phyloP scores from a whole-genome alignment of 2,888 invertebrate species.

The Drosophila algonquin region DNA sequence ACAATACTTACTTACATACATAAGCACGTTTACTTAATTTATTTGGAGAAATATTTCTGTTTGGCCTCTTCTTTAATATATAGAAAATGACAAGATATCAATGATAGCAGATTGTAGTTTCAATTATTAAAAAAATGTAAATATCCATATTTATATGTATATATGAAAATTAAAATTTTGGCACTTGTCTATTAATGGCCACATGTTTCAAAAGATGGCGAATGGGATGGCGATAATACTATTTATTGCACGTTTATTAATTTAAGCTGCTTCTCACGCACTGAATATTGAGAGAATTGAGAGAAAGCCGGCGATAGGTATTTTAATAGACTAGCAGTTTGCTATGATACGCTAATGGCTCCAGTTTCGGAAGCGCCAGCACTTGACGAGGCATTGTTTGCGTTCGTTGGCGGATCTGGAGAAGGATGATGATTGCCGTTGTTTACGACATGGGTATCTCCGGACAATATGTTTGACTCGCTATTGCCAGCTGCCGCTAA shows the following conservation, averaged over 20 bases:
- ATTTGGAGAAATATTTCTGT: slow-evolving; percentile 11
- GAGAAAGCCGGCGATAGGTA: slow-evolving; percentile 11
- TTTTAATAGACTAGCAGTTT: slow-evolving; percentile 12
- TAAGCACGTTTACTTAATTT: not conserved
- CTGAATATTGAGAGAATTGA: not conserved
- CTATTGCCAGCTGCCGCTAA: slow-evolving; percentile 57
- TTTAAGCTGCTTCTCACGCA: not conserved
- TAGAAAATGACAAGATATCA: not conserved
- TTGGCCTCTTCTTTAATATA: slow-evolving; percentile 10
- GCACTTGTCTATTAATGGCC: slow-evolving; percentile 64
- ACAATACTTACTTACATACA: not conserved
- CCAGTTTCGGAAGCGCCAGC: slow-evolving; percentile 76
- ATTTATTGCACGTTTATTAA: slow-evolving; percentile 30
- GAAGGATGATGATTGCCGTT: slow-evolving; percentile 58
- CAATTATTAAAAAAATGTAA: not conserved
- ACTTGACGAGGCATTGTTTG: slow-evolving; percentile 27
- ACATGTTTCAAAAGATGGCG: slow-evolving; percentile 58
- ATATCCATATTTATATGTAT: slow-evolving; percentile 2
- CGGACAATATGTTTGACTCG: slow-evolving; percentile 26
- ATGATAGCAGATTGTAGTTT: not conserved
- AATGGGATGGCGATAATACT: slow-evolving; percentile 23
- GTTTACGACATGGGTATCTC: slow-evolving; percentile 44
- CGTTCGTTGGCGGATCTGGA: slow-evolving; percentile 51
- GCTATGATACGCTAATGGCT: slow-evolving; percentile 84
- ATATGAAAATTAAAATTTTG: slow-evolving; percentile 47